Base-by-base conservation (phyloP, 2,113 vertebrate species). In the Desmodus rotundus region DNA sequence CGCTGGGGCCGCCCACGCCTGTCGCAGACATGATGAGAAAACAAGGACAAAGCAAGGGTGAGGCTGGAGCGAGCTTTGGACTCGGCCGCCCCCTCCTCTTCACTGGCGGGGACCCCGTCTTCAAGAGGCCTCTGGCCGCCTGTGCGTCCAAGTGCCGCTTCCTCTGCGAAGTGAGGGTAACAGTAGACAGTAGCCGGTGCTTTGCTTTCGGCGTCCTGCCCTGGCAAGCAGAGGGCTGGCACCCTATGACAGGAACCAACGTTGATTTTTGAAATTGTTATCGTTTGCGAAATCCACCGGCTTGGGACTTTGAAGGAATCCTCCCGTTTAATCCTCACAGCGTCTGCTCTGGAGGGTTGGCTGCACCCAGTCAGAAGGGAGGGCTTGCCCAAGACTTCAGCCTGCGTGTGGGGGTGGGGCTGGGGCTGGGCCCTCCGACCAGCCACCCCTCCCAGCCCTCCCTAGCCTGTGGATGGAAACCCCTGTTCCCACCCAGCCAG, bases 51-150 rank as follows among this genome's bases (percentile, higher is more conserved):
- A 13, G 1, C 1, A 13, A n/a, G n/a, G 68, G 1, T 0, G 0
- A 4, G 7, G 11, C 19, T 0, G 0, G 17, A 28, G 1, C n/a
- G 8, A 1, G 1, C 41, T 4, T 0, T 3, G 2, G 15, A 13
- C 12, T 17, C 15, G 0, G 41, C 65, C 4, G 10, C 26, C 28
- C 0, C 45, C 36, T 19, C 31, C 45, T 19, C 28, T 4, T 8
- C 0, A 1, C 45, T 2, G 28, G 10, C 1, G 1, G 63, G 8
- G 20, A 15, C 28, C 65, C 31, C 7, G 0, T 14, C 50, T 47
- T 20, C 24, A 2, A 17, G 31, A 1, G 2, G 5, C 43, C 13
- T n/a, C 81, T 15, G 6, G 6, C 58, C 20, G 28, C 45, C 2
- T 0, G 4, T 6, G 7, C 9, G 17, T n/a, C 45, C 73, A 24